phyloP scores from a whole-genome alignment of 2,797 vertebrate species.

The Channallabes apus region DNA sequence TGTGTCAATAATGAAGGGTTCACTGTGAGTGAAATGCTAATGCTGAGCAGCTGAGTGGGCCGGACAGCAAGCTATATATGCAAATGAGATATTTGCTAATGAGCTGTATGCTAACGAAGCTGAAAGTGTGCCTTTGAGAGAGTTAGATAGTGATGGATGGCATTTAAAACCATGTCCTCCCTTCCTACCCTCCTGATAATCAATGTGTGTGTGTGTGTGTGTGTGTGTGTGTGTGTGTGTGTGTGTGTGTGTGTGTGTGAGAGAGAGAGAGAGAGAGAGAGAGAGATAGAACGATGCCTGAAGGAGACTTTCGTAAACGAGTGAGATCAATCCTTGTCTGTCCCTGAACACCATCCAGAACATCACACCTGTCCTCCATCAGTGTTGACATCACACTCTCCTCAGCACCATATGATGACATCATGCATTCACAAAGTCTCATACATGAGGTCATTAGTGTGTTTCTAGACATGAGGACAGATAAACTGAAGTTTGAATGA shows the following conservation, averaged over 20 bases:
- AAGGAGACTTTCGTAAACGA: constrained; percentile 38
- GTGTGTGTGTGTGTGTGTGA: constrained; percentile 5
- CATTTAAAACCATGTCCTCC: constrained; percentile 63
- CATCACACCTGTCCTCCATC: constrained; percentile 19
- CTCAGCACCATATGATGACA: constrained; percentile 11
- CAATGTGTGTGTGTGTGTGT: no score
- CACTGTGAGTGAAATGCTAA: neutral
- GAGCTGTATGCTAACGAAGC: constrained; percentile 69
- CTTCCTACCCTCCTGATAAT: constrained; percentile 17
- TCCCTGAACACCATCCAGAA: constrained; percentile 24
- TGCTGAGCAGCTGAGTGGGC: no score
- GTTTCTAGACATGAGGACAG: no score
- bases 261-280: constrained; percentile 14
- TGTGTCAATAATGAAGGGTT: neutral
- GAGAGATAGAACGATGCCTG: neutral
- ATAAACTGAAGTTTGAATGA: no score
- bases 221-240: constrained; percentile 17
- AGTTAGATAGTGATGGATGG: constrained; percentile 59
- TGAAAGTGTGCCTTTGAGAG: constrained; percentile 60
- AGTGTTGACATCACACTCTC: neutral
- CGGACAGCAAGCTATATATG: neutral
- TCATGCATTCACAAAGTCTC: neutral
- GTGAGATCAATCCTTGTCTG: constrained; percentile 49
- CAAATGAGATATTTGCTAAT: constrained; percentile 16
- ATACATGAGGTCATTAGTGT: neutral